Evolutionary conservation across 2,888 invertebrate genomes (phyloP), one percentile per base, ranked within the genome.

Genomic region (Chrysolina haemoptera): DNA sequence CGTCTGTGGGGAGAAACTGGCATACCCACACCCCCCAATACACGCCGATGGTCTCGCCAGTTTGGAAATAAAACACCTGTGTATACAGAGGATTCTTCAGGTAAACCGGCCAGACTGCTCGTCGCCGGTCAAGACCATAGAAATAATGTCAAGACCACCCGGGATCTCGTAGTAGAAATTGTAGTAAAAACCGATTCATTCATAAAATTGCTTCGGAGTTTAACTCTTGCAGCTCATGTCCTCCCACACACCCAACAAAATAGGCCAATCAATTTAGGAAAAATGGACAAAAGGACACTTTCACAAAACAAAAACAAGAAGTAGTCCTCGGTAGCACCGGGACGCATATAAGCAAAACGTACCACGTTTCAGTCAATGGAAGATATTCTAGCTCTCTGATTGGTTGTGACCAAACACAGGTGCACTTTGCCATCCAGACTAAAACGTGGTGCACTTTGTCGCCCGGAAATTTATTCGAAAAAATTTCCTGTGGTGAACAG

Each of bases 61-160:
- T 12, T 40, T 40, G 40, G 53, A 14, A 67, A n/a, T n/a, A n/a
- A n/a, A 65, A 48, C 50, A 53, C 53, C 67, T 50, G 67, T 53
- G 16, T 16, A 18, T 20, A 50, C 48, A 16, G 41, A 40, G 53
- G 16, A 40, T 11, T 16, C 16, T 27, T 66, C 40, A 48, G 46
- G 27, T 62, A 53, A 12, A 40, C 46, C 22, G 41, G 12, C 50
- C 59, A 64, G 65, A 73, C 70, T 65, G 65, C 73, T 62, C 20
- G 67, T 70, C 41, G 63, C 46, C 53, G 22, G 48, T 20, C 12
- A 14, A 41, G 85, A 85, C 85, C 85, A 85, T n/a, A n/a, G n/a
- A n/a, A n/a, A n/a, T n/a, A n/a, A n/a, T n/a, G 48, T 20, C 12
- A 14, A 41, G 85, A 85, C 85, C 85, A 85, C 85, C 85, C 84